These are phyloP conservation scores for Microchirus variegatus DNA, from an alignment of 2,797 vertebrate species.

Conservation along the genomic window DNA sequence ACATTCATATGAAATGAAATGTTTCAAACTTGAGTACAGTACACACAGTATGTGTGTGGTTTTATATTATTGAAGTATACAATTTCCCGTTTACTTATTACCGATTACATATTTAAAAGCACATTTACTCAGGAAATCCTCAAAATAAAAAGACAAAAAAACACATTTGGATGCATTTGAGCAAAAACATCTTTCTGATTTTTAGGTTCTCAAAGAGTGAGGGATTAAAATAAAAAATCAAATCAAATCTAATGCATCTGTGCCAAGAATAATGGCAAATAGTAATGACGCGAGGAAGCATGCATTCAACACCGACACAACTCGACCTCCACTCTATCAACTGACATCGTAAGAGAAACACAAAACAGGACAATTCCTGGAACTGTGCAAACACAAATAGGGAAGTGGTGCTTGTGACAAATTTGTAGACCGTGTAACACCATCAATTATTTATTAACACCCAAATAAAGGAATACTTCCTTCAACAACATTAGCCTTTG, in stretches of 20 bases:
- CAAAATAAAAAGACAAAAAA: not conserved
- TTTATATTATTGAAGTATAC: no score
- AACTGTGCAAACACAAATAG: conserved; percentile 76
- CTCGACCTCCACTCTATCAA: conserved; percentile 71
- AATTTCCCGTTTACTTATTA: no score
- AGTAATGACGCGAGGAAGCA: conserved; percentile 71
- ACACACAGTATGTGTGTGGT: no score
- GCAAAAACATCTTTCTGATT: not conserved
- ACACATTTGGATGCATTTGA: not conserved
- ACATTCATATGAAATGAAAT: no score
- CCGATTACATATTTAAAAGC: conserved; percentile 23
- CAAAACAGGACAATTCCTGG: conserved; percentile 76
- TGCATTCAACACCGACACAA: conserved; percentile 72
- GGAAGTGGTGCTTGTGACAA: conserved; percentile 66
- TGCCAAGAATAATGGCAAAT: conserved; percentile 70
- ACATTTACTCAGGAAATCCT: conserved; percentile 45
- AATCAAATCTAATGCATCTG: conserved; percentile 57
- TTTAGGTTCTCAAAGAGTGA: not conserved
- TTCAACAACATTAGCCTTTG: conserved; percentile 48
- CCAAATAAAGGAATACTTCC: conserved; percentile 68
- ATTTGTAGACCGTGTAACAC: conserved; percentile 58
- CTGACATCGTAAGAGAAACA: conserved; percentile 75
- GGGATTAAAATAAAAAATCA: conserved; percentile 42
- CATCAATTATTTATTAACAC: conserved; percentile 80
- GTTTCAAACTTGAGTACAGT: no score